Conservation (phyloP, 2,888 invertebrate genomes). For the Aricia artaxerxes region DNA sequence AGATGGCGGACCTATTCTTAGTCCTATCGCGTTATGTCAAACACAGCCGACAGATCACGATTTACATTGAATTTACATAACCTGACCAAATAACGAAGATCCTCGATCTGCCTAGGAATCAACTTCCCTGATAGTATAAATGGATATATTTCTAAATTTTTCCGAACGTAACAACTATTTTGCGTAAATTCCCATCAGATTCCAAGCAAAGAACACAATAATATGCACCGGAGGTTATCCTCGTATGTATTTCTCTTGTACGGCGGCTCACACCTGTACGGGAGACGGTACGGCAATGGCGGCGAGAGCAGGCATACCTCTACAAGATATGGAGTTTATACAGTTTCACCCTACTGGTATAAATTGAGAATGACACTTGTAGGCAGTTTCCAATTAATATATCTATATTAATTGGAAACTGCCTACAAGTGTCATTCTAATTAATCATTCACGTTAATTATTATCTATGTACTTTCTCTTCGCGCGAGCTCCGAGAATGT, state of each 20-base stretch:
- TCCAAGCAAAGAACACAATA: conserved; percentile 81
- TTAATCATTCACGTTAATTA: no score
- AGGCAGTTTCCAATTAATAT: not conserved
- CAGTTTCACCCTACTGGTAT: conserved; percentile 99
- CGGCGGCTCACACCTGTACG: conserved; percentile 99
- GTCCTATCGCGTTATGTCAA: no score
- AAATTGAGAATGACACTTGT: not conserved
- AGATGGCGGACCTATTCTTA: no score
- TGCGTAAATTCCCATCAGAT: conserved; percentile 58
- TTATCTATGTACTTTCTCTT: no score
- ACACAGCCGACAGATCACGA: no score
- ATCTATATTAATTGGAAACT: no score
- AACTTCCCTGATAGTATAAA: no score
- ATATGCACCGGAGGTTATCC: conserved; percentile 93
- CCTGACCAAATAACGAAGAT: no score
- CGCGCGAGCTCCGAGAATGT: no score
- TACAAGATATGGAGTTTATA: conserved; percentile 98
- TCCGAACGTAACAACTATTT: not conserved
- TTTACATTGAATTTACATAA: no score
- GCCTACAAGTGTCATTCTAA: not conserved
- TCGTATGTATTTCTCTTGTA: conserved; percentile 97
- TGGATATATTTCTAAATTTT: not conserved
- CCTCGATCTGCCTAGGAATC: no score
- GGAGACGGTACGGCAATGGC: conserved; percentile 98
- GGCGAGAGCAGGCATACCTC: conserved; percentile 92